Percentiles rank a stretch among this genome's conserved stretches.
Conservation (phyloP, 1,140 invertebrate species). For the Protaetia brevitarsis region DNA sequence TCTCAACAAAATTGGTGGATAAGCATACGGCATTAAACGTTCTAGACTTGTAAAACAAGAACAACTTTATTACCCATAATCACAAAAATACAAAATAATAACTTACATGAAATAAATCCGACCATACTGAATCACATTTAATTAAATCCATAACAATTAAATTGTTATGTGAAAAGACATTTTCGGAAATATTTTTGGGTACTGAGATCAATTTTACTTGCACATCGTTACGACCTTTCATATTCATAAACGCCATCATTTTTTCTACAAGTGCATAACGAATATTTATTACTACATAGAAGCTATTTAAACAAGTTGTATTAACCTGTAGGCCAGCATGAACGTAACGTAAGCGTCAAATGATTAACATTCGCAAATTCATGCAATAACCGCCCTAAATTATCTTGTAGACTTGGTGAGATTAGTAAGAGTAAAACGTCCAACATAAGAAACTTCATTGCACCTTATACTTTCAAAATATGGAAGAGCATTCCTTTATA, state of each 20-base stretch:
- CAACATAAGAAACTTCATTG: too few relatives aligned
- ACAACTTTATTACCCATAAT: not conserved
- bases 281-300: too few relatives aligned
- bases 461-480: too few relatives aligned
- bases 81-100: not conserved
- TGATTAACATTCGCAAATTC: not conserved
- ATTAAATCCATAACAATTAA: not conserved
- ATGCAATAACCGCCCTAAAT: not conserved
- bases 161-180: not conserved
- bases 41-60: not conserved
- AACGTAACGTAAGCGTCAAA: not conserved
- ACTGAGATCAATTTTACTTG: not conserved
- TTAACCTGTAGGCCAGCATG: not conserved
- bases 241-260: not conserved
- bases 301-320: too few relatives aligned
- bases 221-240: not conserved
- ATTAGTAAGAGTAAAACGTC: too few relatives aligned
- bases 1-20: too few relatives aligned
- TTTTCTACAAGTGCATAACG: not conserved
- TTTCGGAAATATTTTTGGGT: not conserved
- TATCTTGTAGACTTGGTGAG: not conserved
- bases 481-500: too few relatives aligned
- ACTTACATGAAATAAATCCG: not conserved
- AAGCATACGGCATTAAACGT: not conserved
- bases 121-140: not conserved